Percentiles rank a stretch among this genome's conserved stretches.
Evolutionary conservation across 2,888 invertebrate genomes (phyloP).

Genomic region (Gerris lacustris): DNA sequence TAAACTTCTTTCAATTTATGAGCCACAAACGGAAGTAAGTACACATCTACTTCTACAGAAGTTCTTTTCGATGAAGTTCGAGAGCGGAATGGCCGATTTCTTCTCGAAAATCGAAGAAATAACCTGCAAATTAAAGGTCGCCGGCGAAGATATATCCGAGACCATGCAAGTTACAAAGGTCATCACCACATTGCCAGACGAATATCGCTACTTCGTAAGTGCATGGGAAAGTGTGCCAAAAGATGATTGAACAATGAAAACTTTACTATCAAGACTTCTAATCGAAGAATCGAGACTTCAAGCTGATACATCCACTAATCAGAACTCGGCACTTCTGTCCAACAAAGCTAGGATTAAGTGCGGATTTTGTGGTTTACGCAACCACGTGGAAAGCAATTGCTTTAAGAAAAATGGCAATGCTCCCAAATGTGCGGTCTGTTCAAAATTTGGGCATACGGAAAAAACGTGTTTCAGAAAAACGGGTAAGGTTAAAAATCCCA

Average conservation of each 20-base stretch:
- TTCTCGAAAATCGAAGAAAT: not conserved
- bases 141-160: not conserved
- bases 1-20: not conserved
- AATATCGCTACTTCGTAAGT: not conserved
- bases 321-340: not conserved
- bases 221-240: too few relatives aligned
- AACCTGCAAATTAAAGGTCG: not conserved
- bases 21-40: not conserved
- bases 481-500: not conserved
- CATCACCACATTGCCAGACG: not conserved
- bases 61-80: not conserved
- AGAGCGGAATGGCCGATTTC: not conserved
- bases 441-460: not conserved
- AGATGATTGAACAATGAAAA: not conserved
- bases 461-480: not conserved
- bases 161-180: not conserved
- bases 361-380: not conserved
- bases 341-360: not conserved
- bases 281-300: not conserved
- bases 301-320: not conserved
- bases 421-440: not conserved
- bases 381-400: not conserved
- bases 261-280: not conserved
- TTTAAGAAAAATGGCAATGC: not conserved
- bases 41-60: not conserved